These are phyloP conservation scores for Clarias laeviceps DNA, from an alignment of 2,797 vertebrate species.

Conservation along the genomic window DNA sequence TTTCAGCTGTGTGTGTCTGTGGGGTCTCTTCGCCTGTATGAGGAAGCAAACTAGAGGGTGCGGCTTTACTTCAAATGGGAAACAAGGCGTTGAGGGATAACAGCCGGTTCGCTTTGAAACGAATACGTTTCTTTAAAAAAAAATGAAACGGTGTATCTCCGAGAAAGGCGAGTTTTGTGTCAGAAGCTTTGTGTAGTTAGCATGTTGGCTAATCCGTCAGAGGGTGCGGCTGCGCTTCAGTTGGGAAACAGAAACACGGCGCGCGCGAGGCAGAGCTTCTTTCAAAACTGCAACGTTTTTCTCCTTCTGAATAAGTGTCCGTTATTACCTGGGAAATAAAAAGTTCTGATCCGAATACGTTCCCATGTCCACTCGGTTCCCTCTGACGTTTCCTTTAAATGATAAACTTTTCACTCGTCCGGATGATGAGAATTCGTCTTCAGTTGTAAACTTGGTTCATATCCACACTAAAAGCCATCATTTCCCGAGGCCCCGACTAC, in stretches of 20 bases:
- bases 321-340: not conserved
- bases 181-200: not conserved
- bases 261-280: slow-evolving; percentile 43
- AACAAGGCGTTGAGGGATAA: slow-evolving; percentile 22
- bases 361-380: not conserved
- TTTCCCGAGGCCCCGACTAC: slow-evolving; percentile 64
- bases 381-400: not conserved
- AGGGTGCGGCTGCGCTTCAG: slow-evolving; percentile 87
- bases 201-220: slow-evolving; percentile 50
- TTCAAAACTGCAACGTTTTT: slow-evolving; percentile 25
- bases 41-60: slow-evolving; percentile 88
- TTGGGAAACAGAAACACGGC: slow-evolving; percentile 54
- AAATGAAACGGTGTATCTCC: not conserved
- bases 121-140: not conserved
- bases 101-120: slow-evolving; percentile 3
- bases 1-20: not conserved
- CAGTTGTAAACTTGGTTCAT: slow-evolving; percentile 42
- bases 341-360: not conserved
- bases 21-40: slow-evolving; percentile 56
- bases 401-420: not conserved
- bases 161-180: not conserved
- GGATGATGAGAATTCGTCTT: slow-evolving; percentile 2
- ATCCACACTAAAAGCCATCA: slow-evolving; percentile 61
- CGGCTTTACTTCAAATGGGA: slow-evolving; percentile 75
- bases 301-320: not conserved